Conservation (phyloP, 2,797 vertebrate species). For the Buphagus erythrorhynchus region DNA sequence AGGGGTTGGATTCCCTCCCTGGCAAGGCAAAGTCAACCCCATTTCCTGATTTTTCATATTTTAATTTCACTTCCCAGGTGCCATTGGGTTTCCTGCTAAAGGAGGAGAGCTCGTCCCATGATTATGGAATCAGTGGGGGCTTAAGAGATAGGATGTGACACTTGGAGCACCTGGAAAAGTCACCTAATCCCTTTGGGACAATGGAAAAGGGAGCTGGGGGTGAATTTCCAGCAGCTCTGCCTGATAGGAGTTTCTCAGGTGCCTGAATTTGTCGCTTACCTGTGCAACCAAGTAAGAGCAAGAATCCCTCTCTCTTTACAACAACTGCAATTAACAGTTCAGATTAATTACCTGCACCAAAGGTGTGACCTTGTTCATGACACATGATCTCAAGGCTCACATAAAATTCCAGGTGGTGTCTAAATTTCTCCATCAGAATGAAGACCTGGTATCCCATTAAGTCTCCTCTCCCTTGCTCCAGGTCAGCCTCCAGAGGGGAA, state of each 20-base stretch:
- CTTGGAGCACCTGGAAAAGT: not conserved
- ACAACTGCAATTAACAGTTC: not conserved
- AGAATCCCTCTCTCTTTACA: not conserved
- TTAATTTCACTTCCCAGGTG: not conserved
- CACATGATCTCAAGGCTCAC: accelerated
- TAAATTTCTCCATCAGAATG: not conserved
- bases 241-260: not conserved
- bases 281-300: not conserved
- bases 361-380: not conserved
- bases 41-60: not conserved
- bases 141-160: not conserved
- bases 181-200: not conserved
- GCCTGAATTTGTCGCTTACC: not conserved
- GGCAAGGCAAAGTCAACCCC: not conserved
- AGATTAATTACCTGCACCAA: not conserved
- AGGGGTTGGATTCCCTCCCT: not conserved
- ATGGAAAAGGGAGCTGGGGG: not conserved
- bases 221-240: not conserved
- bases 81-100: not conserved
- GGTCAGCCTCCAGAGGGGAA: not conserved
- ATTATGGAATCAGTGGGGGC: too few relatives aligned
- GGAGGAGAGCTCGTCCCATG: not conserved
- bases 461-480: not conserved
- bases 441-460: not conserved
- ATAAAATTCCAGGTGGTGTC: not conserved